Evolutionary conservation across 2,113 vertebrate species (phyloP), one percentile per base, ranked within the genome.

Genomic region (Rissa tridactyla): DNA sequence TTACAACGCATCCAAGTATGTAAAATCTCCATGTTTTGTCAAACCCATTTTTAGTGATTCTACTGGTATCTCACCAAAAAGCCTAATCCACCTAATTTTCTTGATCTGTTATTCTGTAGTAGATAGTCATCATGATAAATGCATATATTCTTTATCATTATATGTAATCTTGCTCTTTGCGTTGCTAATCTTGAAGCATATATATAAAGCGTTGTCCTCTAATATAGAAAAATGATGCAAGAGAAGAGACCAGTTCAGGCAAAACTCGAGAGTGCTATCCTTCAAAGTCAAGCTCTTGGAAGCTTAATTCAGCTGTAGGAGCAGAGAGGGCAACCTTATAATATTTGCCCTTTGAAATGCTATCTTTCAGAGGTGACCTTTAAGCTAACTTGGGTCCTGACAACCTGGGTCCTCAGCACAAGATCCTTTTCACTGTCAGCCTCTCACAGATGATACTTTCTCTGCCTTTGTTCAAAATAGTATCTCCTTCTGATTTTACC

Each of bases 351-450:
- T 96, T 96, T 97, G 93, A 76, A 93, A 90, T 6, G 57, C 75
- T 65, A 40, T 95, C 84, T 87, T 94, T 96, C 93, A 88, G 70
- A 65, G 73, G 49, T 96, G 96, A 97, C 96, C 96, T 96, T 97
- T 97, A 85, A 94, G 90, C 84, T 96, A 92, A 95, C 94, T 91
- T 82, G 94, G 86, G 90, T 69, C 94, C 93, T 96, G 90, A 88
- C 93, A 96, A 58, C 44, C 91, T 77, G 51, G 87, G 73, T 57
- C 81, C 78, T 72, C 75, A 52, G 87, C 78, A 93, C 40, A 52
- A 87, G 78, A 68, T 52, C 36, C 66, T 87, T 52, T 44, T 91
- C 93, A 4, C 61, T 96, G 77, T 60, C 93, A 91, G 81, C 55
- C 42, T 87, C 77, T 89, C 69, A 8, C 38, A 40, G 77, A 30